Conservation (phyloP, 2,888 invertebrate genomes). For the Drosophila mimetica region DNA sequence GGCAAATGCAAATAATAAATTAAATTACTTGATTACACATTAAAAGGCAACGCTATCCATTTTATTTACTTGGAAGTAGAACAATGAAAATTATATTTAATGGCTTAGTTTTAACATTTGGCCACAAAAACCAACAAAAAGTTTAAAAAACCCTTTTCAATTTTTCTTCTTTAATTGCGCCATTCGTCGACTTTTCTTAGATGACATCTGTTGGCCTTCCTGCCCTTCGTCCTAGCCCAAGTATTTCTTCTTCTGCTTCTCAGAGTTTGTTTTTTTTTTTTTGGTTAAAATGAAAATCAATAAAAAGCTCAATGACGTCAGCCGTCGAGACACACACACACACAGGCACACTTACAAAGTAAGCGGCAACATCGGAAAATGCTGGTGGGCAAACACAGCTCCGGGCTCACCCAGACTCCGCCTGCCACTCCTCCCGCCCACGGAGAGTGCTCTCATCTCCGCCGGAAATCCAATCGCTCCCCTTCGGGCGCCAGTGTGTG, state of each 20-base stretch:
- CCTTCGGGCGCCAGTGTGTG: conserved; percentile 2
- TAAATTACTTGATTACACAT: conserved; percentile 30
- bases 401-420: conserved; percentile 32
- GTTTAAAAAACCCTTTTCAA: neutral
- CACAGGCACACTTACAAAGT: conserved; percentile 23
- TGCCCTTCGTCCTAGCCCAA: conserved; percentile 44
- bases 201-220: conserved; percentile 61
- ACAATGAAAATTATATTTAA: neutral
- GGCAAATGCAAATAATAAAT: conserved; percentile 37
- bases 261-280: conserved; percentile 32
- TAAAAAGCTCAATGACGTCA: conserved; percentile 83
- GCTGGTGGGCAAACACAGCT: conserved; percentile 32
- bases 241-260: conserved; percentile 31
- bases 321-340: conserved; percentile 54
- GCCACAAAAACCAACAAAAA: neutral
- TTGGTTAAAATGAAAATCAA: conserved; percentile 76
- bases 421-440: conserved; percentile 7
- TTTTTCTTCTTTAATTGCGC: conserved; percentile 27
- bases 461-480: conserved; percentile 47
- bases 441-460: conserved; percentile 19
- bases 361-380: conserved; percentile 41
- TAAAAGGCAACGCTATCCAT: neutral
- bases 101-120: no score
- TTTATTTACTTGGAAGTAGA: conserved; percentile 6
- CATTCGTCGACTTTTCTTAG: conserved; percentile 24